Evolutionary conservation across 2,797 vertebrate genomes (phyloP).

Genomic region (Heteromormyrus szaboi): DNA sequence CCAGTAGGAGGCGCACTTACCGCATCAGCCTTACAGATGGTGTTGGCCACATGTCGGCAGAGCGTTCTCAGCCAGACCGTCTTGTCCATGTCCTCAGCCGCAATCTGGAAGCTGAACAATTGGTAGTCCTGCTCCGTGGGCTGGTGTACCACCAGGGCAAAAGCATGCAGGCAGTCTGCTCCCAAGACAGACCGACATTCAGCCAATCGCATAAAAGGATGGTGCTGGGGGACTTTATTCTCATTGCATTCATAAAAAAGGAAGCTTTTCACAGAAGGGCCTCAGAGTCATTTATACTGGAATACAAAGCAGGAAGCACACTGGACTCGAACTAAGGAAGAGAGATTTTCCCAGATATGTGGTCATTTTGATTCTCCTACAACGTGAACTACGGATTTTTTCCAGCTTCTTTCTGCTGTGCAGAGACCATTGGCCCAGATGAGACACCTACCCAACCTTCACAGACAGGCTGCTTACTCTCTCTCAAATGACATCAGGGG

Average conservation of each 20-base stretch:
- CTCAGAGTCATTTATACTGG: not conserved
- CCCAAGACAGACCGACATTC: constrained; percentile 11
- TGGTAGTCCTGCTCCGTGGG: constrained; percentile 90
- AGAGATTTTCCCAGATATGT: not conserved
- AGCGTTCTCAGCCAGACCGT: constrained; percentile 80
- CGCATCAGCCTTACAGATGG: constrained; percentile 90
- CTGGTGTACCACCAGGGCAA: constrained; percentile 85
- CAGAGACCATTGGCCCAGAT: not conserved
- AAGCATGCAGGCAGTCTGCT: constrained; percentile 87
- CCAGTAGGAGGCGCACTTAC: constrained; percentile 61
- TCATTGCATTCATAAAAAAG: not conserved
- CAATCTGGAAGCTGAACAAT: constrained; percentile 91
- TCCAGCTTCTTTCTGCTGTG: not conserved
- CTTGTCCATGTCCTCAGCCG: constrained; percentile 78
- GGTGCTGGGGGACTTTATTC: not conserved
- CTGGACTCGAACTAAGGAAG: not conserved
- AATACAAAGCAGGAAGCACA: not conserved
- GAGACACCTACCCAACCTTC: not conserved
- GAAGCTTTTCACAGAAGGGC: not conserved
- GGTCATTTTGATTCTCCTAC: not conserved
- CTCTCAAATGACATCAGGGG: not conserved
- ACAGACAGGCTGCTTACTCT: not conserved
- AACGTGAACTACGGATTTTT: not conserved
- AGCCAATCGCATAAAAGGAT: not conserved
- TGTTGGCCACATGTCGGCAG: constrained; percentile 91